A percentile compares a stretch with the other conserved stretches of the same genome.
phyloP scores from a whole-genome alignment of 1,140 invertebrate species.

The Aphelenchoides besseyi region DNA sequence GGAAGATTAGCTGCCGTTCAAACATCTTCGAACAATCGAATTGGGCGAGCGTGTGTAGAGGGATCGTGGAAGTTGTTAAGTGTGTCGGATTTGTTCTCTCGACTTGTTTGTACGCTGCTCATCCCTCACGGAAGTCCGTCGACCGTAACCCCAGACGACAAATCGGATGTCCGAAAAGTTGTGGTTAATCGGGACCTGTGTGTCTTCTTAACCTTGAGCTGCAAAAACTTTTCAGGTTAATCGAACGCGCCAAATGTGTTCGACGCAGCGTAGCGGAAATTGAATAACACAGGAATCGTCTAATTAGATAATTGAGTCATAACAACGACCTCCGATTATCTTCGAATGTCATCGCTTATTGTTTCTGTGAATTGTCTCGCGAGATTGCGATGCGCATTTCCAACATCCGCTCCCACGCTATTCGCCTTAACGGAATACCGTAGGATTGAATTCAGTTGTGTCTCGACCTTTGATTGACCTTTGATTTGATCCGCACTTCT shows the following conservation, averaged over 20 bases:
- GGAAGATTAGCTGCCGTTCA: neutral
- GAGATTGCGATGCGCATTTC: too few relatives aligned
- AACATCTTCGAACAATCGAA: neutral
- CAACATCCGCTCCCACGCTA: neutral
- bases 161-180: neutral
- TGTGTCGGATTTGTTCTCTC: neutral
- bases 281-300: neutral
- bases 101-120: neutral
- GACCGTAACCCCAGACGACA: neutral
- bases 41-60: neutral
- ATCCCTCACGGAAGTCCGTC: neutral
- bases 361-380: neutral
- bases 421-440: neutral
- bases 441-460: neutral
- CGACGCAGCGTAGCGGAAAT: neutral
- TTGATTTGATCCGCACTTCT: too few relatives aligned
- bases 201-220: neutral
- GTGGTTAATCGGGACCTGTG: neutral
- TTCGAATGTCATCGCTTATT: neutral
- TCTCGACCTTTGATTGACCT: constrained; percentile 3
- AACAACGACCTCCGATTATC: neutral
- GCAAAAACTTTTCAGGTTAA: neutral
- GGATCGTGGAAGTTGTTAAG: too few relatives aligned
- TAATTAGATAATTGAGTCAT: neutral
- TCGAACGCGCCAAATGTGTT: neutral